Evolutionary conservation across 2,888 invertebrate species (phyloP), one percentile per base, ranked within the genome.

Genomic region (Lobophora halterata): DNA sequence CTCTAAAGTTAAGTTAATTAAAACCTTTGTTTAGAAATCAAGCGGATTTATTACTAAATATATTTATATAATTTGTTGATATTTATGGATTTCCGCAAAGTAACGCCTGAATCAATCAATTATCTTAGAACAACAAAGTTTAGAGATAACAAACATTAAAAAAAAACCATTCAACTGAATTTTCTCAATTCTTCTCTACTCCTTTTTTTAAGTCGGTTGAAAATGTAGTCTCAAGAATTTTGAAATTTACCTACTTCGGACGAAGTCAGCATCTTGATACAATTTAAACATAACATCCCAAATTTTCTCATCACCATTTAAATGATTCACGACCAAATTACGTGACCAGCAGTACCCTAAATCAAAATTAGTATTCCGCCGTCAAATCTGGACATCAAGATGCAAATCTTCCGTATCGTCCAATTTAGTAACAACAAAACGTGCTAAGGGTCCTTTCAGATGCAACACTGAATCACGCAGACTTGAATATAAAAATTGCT

Each of bases 371-470:
- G 70, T 76, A 75, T 75, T 66, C 73, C 35, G 27, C 31, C 49
- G 55, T 51, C 61, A 62, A 36, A 57, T 55, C 54, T 47, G 51
- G 61, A 69, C 70, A 82, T 82, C 80, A 77, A 70, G 70, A 83
- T 82, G 79, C 75, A 79, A 80, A 81, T 74, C 80, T 73, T 52
- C 61, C 61, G 68, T 66, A 70, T 63, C 61, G 69, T 62, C 65
- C 71, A 71, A 72, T 75, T 75, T 69, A 68, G 66, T 69, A 64
- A 65, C 53, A 72, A 71, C 70, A 58, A 68, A 71, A 72, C 17
- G n/a, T 17, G 5, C 60, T n/a, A n/a, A n/a, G 58, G 56, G 47
- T 9, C 7, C n/a, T 16, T 36, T 59, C 46, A 63, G 56, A 58
- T 23, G 5, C 23, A 19, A 27, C 27, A 17, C 5, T 6, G 11